phyloP scores from a whole-genome alignment of 2,888 invertebrate species.

The Arenicola marina region DNA sequence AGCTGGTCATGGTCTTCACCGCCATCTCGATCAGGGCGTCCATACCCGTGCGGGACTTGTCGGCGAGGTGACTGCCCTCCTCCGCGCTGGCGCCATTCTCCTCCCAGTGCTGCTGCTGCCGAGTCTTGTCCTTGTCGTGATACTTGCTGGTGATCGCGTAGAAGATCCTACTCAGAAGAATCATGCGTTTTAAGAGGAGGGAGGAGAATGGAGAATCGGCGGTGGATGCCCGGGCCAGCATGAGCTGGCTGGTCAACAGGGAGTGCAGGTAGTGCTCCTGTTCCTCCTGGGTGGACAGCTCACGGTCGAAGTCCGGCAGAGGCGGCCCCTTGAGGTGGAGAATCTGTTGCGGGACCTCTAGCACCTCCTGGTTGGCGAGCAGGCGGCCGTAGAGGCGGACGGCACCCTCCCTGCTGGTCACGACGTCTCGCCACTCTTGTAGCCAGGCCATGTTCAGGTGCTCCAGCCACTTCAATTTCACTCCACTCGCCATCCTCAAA shows the following conservation, averaged over 20 bases:
- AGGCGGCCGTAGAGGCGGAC: constrained; percentile 66
- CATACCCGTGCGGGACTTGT: constrained; percentile 37
- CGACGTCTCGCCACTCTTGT: constrained; percentile 66
- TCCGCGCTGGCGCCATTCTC: background rate
- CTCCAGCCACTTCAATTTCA: constrained; percentile 66
- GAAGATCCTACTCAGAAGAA: constrained; percentile 67
- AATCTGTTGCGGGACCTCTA: constrained; percentile 44
- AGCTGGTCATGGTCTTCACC: constrained; percentile 68
- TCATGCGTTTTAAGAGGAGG: constrained; percentile 66
- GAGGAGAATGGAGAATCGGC: constrained; percentile 68
- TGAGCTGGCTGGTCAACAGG: constrained; percentile 65
- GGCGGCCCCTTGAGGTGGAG: constrained; percentile 55
- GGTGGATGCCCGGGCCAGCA: constrained; percentile 66
- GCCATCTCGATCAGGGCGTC: constrained; percentile 69
- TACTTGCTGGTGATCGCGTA: constrained; percentile 67
- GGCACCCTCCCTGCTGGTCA: constrained; percentile 66
- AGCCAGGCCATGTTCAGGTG: constrained; percentile 69
- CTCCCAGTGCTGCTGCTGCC: constrained; percentile 11
- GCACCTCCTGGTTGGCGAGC: constrained; percentile 63
- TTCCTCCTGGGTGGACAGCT: constrained; percentile 63
- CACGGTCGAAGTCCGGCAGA: constrained; percentile 67
- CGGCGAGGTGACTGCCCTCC: background rate
- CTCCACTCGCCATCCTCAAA: constrained; percentile 7
- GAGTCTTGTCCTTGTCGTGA: constrained; percentile 58
- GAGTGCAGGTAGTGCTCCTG: constrained; percentile 66